These are phyloP conservation scores for Mactra quadrangularis DNA, from an alignment of 1,140 invertebrate species.

Conservation along the genomic window DNA sequence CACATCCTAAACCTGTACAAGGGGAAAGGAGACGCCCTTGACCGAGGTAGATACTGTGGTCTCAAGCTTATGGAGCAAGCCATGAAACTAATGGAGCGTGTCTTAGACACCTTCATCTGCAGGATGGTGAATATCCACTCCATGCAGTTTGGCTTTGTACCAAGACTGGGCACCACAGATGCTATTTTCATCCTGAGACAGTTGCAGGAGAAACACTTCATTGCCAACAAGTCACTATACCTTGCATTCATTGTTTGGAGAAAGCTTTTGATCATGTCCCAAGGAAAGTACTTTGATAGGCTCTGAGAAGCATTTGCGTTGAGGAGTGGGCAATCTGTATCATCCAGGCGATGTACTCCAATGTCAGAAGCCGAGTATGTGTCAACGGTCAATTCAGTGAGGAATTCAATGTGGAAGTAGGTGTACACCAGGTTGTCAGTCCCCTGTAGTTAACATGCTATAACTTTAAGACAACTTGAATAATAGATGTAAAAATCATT, in stretches of 20 bases:
- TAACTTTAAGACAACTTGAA: too few species aligned
- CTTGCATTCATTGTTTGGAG: constrained; percentile 31
- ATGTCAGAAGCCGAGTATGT: background rate
- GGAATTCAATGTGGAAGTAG: constrained; percentile 21
- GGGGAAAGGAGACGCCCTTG: constrained; percentile 16
- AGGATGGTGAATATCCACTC: constrained; percentile 18
- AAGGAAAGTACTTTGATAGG: too few species aligned
- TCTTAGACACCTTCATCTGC: constrained; percentile 17
- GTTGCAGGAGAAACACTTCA: too few species aligned
- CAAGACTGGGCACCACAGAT: constrained; percentile 34
- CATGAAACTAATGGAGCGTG: constrained; percentile 44
- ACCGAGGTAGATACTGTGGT: too few species aligned
- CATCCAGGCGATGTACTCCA: constrained; percentile 34
- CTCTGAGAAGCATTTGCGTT: too few species aligned
- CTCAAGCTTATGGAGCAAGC: constrained; percentile 22
- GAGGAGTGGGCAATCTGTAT: constrained; percentile 22
- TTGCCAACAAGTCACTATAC: too few species aligned
- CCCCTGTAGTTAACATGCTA: too few species aligned
- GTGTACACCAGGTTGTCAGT: constrained; percentile 40
- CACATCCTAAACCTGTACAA: constrained; percentile 33
- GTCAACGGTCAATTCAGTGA: background rate
- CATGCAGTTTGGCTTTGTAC: constrained; percentile 51
- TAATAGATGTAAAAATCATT: too few species aligned
- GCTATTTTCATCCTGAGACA: too few species aligned
- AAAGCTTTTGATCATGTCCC: constrained; percentile 36